phyloP scores from a whole-genome alignment of 1,140 invertebrate species.

The Leptopilina boulardi region DNA sequence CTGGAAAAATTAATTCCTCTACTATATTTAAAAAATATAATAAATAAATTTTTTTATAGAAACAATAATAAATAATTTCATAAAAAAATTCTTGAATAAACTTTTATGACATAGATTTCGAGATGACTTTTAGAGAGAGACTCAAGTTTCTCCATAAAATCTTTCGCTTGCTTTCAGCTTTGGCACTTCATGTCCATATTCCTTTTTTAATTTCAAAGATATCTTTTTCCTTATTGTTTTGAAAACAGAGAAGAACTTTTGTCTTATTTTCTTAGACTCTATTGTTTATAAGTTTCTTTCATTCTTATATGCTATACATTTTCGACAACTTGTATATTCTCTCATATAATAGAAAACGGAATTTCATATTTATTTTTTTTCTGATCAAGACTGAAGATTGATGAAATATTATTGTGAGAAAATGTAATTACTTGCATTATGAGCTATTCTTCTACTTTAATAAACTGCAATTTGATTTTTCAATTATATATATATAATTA shows the following conservation, averaged over 20 bases:
- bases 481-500: background rate
- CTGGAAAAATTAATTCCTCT: no score
- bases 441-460: background rate
- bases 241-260: background rate
- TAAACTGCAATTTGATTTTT: background rate
- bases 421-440: background rate
- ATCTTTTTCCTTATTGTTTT: slow-evolving; percentile 6
- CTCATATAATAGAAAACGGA: background rate
- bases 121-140: background rate
- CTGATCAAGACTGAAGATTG: background rate
- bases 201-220: slow-evolving; percentile 7
- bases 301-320: background rate
- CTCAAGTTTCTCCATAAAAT: background rate
- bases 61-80: background rate
- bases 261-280: background rate
- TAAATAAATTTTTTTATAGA: no score
- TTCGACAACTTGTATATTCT: background rate
- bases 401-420: background rate
- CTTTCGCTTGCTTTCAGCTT: background rate
- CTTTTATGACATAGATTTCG: background rate
- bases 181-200: background rate
- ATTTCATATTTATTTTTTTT: background rate
- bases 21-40: no score
- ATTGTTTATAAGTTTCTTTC: slow-evolving; percentile 14
- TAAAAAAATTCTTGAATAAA: background rate